phyloP scores from a whole-genome alignment of 2,113 vertebrate species.

The Athene cunicularia region DNA sequence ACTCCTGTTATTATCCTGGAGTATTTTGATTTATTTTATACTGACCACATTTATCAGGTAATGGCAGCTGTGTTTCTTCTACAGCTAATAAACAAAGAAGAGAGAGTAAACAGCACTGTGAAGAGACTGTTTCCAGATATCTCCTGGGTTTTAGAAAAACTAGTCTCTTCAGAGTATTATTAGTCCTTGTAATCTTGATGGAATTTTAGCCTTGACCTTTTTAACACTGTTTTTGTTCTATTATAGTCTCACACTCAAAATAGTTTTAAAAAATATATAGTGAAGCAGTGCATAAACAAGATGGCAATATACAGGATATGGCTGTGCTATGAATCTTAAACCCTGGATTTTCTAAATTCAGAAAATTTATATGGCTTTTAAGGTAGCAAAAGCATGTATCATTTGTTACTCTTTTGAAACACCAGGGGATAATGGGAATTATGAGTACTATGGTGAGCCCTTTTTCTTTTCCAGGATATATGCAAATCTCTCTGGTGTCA shows the following conservation, averaged over 20 bases:
- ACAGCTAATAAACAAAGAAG: background rate
- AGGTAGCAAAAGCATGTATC: background rate
- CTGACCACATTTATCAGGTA: background rate
- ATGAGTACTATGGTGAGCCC: background rate
- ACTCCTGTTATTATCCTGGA: background rate
- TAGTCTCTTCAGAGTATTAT: background rate
- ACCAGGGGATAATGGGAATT: background rate
- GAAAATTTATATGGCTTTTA: background rate
- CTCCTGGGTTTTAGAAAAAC: background rate
- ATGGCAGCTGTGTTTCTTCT: conserved; percentile 34
- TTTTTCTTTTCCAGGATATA: conserved; percentile 86
- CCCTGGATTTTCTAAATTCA: background rate
- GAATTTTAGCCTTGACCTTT: background rate
- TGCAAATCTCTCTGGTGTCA: conserved; percentile 99
- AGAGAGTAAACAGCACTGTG: background rate
- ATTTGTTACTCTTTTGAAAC: background rate
- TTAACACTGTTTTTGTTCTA: background rate
- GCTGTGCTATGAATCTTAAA: background rate
- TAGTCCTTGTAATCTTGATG: background rate
- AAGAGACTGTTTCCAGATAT: background rate
- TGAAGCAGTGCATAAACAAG: background rate
- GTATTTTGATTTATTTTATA: conserved; percentile 14
- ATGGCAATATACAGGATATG: background rate
- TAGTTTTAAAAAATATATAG: background rate
- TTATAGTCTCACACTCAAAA: background rate